These are phyloP conservation scores for Planiliza haematocheilus DNA, from an alignment of 2,113 vertebrate species.

Conservation along the genomic window DNA sequence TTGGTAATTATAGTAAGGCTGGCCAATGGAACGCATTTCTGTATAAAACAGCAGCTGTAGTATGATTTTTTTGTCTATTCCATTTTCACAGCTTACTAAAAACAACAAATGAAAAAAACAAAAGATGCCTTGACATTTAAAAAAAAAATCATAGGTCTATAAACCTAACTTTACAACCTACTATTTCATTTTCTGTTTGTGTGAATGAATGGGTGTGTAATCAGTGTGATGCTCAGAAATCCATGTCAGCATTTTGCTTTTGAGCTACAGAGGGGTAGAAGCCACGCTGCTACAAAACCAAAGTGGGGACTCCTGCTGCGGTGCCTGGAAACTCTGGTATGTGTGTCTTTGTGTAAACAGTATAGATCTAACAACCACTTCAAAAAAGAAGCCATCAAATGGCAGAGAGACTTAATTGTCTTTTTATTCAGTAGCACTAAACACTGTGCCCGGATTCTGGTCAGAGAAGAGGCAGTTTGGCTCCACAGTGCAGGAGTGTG, in stretches of 20 bases:
- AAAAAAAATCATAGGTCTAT: too few species aligned
- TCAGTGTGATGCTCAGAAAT: slow-evolving; percentile 12
- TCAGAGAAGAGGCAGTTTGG: slow-evolving; percentile 48
- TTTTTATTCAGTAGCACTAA: slow-evolving; percentile 66
- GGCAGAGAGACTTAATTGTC: slow-evolving; percentile 66
- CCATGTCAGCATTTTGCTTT: slow-evolving; percentile 34
- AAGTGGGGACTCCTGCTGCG: slow-evolving; percentile 14
- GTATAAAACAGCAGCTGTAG: too few species aligned
- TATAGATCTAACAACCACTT: slow-evolving; percentile 62
- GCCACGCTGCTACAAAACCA: slow-evolving; percentile 22
- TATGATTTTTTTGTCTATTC: too few species aligned
- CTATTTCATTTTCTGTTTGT: background rate
- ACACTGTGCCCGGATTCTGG: slow-evolving; percentile 49
- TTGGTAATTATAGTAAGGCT: too few species aligned
- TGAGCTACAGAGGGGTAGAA: background rate
- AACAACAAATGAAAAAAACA: too few species aligned
- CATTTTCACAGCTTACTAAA: too few species aligned
- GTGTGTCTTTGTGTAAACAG: slow-evolving; percentile 61
- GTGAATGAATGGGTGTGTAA: background rate
- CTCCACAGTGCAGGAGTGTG: slow-evolving; percentile 59
- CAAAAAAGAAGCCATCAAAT: slow-evolving; percentile 61
- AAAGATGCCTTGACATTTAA: too few species aligned
- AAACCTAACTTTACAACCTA: background rate
- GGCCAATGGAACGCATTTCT: too few species aligned
- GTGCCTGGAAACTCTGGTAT: slow-evolving; percentile 42